Base-by-base conservation (phyloP, 2,113 vertebrate species). In the Colaptes auratus region DNA sequence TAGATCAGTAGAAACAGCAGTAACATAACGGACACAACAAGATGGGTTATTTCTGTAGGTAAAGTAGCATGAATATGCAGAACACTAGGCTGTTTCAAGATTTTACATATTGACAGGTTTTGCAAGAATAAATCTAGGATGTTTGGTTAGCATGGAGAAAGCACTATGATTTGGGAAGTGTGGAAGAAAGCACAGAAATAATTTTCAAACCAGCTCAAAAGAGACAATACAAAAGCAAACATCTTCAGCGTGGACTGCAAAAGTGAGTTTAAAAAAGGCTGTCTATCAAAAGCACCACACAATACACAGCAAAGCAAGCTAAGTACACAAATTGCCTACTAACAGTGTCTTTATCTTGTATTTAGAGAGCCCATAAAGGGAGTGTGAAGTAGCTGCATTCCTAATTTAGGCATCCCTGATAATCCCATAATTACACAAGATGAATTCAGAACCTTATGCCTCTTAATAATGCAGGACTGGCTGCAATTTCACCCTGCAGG, bases 361-460 rank as follows among this genome's bases (percentile, higher is more conserved):
- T 70, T 48, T 18, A 74, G 60, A 70, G 89, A 82, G 82, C 69
- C 72, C 48, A 23, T 0, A 56, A 72, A 77, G 31, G 81, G 79
- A 93, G 36, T 16, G 8, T 56, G 55, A 90, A 90, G 64, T 71
- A 58, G 72, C 56, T 77, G 30, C 42, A 30, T 66, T 88, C 80
- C 52, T 93, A 90, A 94, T 93, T 81, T 60, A 88, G 75, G 65
- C 48, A 67, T 79, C 56, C 65, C 86, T 4, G 16, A 56, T 81
- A 90, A 88, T 78, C 76, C 82, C 69, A 35, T 88, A 91, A 94
- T 93, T 83, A 77, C 52, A 90, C 72, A 36, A 88, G 46, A 93
- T 66, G 14, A 90, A 96, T 90, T 74, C 82, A 93, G 72, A 80
- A 82, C 52, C 31, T 74, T 46, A 33, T 80, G 82, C 64, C 82